Evolutionary conservation across 2,888 invertebrate species (phyloP), one percentile per base, ranked within the genome.

Genomic region (Diabrotica balteata): DNA sequence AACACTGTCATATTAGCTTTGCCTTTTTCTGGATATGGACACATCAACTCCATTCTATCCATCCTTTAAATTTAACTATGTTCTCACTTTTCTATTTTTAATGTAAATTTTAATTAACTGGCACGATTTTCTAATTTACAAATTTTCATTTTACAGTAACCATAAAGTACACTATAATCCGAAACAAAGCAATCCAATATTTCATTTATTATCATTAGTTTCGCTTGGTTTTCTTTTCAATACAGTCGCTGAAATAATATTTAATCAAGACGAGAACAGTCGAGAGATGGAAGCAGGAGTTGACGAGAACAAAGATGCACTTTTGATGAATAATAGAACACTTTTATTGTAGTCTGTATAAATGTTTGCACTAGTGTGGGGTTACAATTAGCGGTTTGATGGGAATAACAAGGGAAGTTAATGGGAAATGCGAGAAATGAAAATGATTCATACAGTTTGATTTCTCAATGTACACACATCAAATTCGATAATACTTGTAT

Each of bases 211-310:
- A 59, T 63, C 67, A 44, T 63, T 53, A 59, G 60, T 67, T 59
- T 59, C 59, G 53, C 53, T 61, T 47, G 65, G 61, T 58, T 63
- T 63, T 60, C 60, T 61, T 61, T 64, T 64, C 63, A 59, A 47
- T 57, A 49, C 8, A 45, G 50, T 62, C 59, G 47, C 59, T 71
- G 66, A 63, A 72, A 72, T 72, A 72, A 72, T 72, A 72, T 69
- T 66, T 60, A 67, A 67, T 67, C 65, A 54, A 55, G 63, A 44
- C 22, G 45, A 55, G 47, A 44, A 54, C 11, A 42, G 43, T 7
- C 32, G 32, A 11, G 42, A 54, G 42, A 54, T 8, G 54, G 54
- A 22, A 61, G 45, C 43, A 45, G 45, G 47, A 47, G 8, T 9
- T 47, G 9, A 46, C 8, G 55, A n/a, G 54, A 63, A 71, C 66